These are phyloP conservation scores for Periophthalmus magnuspinnatus DNA, from an alignment of 2,797 vertebrate genomes.

Conservation along the genomic window DNA sequence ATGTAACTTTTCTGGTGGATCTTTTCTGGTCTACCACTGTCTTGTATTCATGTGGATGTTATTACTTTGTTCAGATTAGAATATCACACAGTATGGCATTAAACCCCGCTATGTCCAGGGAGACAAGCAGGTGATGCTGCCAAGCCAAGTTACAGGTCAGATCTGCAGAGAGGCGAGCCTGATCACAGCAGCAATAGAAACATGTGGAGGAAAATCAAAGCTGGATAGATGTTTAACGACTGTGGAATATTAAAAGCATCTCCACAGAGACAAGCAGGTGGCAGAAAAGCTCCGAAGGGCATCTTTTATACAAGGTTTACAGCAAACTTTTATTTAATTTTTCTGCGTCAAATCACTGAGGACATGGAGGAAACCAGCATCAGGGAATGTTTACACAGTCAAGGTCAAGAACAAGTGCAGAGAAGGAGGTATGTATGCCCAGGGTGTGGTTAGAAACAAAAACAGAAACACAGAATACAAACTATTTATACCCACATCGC, in stretches of 20 bases:
- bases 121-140: no score
- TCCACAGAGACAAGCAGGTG: neutral
- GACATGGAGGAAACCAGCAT: constrained; percentile 21
- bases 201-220: no score
- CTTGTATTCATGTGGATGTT: no score
- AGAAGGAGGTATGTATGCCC: constrained; percentile 32
- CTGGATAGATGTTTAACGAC: no score
- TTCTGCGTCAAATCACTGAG: neutral
- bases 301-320: neutral
- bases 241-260: neutral
- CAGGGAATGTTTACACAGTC: constrained; percentile 12
- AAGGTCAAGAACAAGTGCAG: constrained; percentile 20
- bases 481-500: constrained; percentile 25
- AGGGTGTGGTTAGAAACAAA: constrained; percentile 29
- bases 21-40: no score
- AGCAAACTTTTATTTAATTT: neutral
- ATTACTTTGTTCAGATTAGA: no score
- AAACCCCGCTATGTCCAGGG: no score
- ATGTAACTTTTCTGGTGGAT: no score
- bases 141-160: no score
- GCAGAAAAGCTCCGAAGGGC: neutral
- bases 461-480: constrained; percentile 23
- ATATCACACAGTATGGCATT: no score
- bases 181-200: no score
- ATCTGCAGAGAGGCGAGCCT: no score